Percentiles rank a stretch among this genome's conserved stretches.
phyloP scores from a whole-genome alignment of 2,113 vertebrate genomes.

The Pachypanchax playfairii region DNA sequence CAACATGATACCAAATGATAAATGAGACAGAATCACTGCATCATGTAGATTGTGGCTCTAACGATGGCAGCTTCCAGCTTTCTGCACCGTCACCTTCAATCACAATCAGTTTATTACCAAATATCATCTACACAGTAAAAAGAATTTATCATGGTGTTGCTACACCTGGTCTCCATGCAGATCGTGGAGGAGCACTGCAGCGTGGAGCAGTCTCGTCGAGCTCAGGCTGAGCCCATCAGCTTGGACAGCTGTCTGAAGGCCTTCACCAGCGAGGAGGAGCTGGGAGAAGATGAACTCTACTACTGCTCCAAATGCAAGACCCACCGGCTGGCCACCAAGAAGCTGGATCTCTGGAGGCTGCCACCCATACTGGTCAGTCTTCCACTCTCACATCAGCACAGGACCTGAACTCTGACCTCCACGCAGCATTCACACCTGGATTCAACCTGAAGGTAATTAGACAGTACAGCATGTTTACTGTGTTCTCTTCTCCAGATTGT shows the following conservation, averaged over 20 bases:
- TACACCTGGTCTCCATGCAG: constrained; percentile 72
- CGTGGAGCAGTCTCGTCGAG: constrained; percentile 91
- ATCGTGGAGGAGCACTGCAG: constrained; percentile 95
- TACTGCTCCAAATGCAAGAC: constrained; percentile 98
- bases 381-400: too few relatives aligned
- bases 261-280: constrained; percentile 96
- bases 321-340: constrained; percentile 96
- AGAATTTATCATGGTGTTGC: too few relatives aligned
- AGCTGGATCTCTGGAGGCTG: constrained; percentile 97
- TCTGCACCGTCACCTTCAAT: too few relatives aligned
- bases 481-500: constrained; percentile 84
- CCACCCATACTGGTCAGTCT: constrained; percentile 90
- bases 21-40: too few relatives aligned
- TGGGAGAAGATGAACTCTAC: constrained; percentile 98
- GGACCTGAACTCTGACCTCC: background rate
- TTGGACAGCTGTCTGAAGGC: constrained; percentile 94
- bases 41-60: too few relatives aligned
- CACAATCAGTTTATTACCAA: too few relatives aligned
- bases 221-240: constrained; percentile 97
- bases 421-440: background rate
- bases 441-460: background rate
- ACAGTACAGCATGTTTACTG: accelerated
- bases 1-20: too few relatives aligned
- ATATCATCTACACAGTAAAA: too few relatives aligned
- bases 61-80: too few relatives aligned